Evolutionary conservation across 2,797 vertebrate species (phyloP), one percentile per base, ranked within the genome.

Genomic region (Sylvilagus floridanus): DNA sequence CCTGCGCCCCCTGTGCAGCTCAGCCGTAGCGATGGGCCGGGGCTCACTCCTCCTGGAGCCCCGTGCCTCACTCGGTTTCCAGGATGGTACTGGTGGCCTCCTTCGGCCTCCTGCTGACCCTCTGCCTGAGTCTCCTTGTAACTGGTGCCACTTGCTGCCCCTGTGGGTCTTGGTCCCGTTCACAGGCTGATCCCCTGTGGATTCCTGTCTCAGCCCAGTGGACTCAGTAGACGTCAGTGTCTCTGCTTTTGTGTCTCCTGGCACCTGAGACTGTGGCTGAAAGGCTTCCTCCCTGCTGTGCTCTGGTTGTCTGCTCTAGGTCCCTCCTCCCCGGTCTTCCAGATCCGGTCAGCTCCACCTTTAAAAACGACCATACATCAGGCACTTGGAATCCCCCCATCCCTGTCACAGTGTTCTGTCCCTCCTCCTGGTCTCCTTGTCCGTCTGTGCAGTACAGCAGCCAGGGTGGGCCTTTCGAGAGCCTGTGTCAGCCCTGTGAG

Each of bases 221-320:
- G n/a, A n/a, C n/a, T 42, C 26, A 37, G 17, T 1, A 4, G 60
- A 42, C 50, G 35, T 54, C 0, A 0, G 69, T 2, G 0, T 14
- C 2, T 30, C 7, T 1, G 10, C 17, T 57, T 5, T 26, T 1
- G 0, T 6, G 4, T 50, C 35, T 85, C 12, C 1, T 0, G 26
- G 21, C 35, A 2, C 32, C 47, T 54, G 35, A 13, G 0, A 26
- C 28, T 3, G 0, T 0, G 21, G 47, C 63, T 9, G n/a, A 28
- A 12, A 1, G 24, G 4, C 47, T 52, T 24, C n/a, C 9, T 50
- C 17, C n/a, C 0, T 0, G 13, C 5, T 28, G 4, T 62, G 47
- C 26, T 28, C 26, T 28, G 50, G 4, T 21, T 28, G 62, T 57
- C 68, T 3, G 7, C 12, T n/a, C 68, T 2, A 0, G 0, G 1